Conservation (phyloP, 2,797 vertebrate genomes). For the Muscicapa striata region DNA sequence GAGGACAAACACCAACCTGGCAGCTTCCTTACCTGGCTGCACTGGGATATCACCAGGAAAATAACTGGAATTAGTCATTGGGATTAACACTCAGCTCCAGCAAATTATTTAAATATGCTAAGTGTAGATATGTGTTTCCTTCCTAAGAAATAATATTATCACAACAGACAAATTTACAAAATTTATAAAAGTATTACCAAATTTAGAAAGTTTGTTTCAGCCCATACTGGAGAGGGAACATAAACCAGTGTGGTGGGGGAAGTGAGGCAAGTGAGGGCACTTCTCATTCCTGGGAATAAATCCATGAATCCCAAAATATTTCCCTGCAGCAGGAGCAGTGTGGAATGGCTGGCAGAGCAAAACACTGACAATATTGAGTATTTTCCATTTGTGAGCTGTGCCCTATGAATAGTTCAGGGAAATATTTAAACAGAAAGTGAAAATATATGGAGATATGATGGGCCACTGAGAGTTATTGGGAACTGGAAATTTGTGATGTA, state of each 20-base stretch:
- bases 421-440: not conserved
- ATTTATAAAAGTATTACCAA: not conserved
- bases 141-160: slow-evolving; percentile 37
- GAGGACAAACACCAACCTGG: not conserved
- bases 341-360: not conserved
- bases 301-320: not conserved
- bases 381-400: accelerated
- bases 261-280: accelerated
- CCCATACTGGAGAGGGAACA: not conserved
- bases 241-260: not conserved
- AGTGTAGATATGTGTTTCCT: not conserved
- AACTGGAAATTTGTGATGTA: not conserved
- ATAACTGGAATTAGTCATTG: not conserved
- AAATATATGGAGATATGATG: accelerated
- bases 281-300: not conserved
- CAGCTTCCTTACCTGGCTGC: not conserved
- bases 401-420: not conserved
- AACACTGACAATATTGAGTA: accelerated
- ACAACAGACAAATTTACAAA: not conserved
- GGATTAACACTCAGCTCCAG: not conserved
- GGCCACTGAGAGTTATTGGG: not conserved
- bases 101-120: not conserved
- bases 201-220: slow-evolving; percentile 30
- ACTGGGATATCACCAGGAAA: slow-evolving; percentile 37
- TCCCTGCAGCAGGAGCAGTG: not conserved